Evolutionary conservation across 1,140 invertebrate species (phyloP).

Genomic region (Papilio machaon): DNA sequence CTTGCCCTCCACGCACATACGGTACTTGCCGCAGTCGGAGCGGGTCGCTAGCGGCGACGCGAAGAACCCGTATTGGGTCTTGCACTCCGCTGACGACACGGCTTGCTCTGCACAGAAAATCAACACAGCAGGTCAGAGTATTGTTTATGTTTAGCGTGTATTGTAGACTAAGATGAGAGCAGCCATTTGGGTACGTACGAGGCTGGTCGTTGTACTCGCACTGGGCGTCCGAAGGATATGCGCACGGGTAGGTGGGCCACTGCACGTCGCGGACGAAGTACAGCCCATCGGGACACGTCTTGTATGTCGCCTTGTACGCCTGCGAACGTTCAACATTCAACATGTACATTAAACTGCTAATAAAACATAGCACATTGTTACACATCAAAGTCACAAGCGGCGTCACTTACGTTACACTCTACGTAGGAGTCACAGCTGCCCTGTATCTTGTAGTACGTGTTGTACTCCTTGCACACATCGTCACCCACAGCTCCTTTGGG

Average conservation of each 20-base stretch:
- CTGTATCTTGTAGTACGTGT: slow-evolving; percentile 80
- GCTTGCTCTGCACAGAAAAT: slow-evolving; percentile 56
- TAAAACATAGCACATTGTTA: not conserved
- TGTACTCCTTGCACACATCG: slow-evolving; percentile 42
- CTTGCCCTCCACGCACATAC: slow-evolving; percentile 89
- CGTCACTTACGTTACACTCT: slow-evolving; percentile 74
- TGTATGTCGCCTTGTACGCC: slow-evolving; percentile 53
- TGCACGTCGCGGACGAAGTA: slow-evolving; percentile 87
- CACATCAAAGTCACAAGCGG: not conserved
- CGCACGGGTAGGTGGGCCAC: slow-evolving; percentile 88
- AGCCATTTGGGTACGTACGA: slow-evolving; percentile 83
- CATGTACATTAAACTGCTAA: not conserved
- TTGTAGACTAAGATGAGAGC: not conserved
- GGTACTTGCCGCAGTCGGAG: slow-evolving; percentile 87
- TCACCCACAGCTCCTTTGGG: slow-evolving; percentile 22
- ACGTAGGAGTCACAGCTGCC: slow-evolving; percentile 88
- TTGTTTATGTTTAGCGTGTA: not conserved
- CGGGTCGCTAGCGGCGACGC: slow-evolving; percentile 82
- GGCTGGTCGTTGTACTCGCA: slow-evolving; percentile 85
- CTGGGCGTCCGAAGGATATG: slow-evolving; percentile 90
- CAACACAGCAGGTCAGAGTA: slow-evolving; percentile 8
- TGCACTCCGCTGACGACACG: slow-evolving; percentile 88
- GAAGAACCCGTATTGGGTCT: slow-evolving; percentile 92
- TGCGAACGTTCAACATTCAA: slow-evolving; percentile 40
- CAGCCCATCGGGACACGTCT: slow-evolving; percentile 89